Percentiles rank a stretch among this genome's conserved stretches.
Evolutionary conservation across 2,113 vertebrate genomes (phyloP).

Genomic region (Gambusia holbrooki): DNA sequence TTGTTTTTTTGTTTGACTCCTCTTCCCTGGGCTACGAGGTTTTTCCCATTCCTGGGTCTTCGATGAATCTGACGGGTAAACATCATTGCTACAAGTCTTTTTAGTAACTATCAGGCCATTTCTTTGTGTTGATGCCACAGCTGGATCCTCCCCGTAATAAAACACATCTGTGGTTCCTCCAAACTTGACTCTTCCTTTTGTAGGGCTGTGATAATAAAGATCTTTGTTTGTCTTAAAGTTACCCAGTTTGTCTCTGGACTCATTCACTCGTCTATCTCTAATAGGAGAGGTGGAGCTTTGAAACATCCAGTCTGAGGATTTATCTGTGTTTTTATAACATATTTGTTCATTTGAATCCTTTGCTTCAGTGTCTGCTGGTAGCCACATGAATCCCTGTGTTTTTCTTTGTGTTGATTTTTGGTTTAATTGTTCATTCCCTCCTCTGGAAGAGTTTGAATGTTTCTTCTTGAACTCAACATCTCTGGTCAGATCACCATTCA

Average conservation of each 20-base stretch:
- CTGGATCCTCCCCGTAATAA: accelerated
- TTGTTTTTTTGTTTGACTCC: accelerated
- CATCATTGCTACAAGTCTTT: accelerated
- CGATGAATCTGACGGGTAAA: neutral
- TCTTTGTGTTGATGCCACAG: accelerated
- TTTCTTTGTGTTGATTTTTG: neutral
- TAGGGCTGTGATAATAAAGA: neutral
- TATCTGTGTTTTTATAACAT: neutral
- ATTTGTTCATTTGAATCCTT: neutral
- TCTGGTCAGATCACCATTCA: neutral
- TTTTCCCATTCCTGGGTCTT: neutral
- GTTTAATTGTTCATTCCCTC: neutral
- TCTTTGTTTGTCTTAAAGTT: accelerated
- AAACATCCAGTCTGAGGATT: neutral
- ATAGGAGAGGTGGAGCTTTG: neutral
- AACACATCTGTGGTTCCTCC: accelerated
- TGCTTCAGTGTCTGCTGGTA: neutral
- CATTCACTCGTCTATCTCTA: accelerated
- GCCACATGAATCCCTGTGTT: neutral
- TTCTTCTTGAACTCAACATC: accelerated
- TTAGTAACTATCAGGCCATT: neutral
- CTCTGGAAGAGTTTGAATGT: accelerated
- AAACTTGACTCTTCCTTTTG: neutral
- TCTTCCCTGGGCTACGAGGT: neutral
- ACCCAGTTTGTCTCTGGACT: neutral